Percentiles rank a stretch among this genome's conserved stretches.
phyloP scores from a whole-genome alignment of 2,888 invertebrate species.

The Synanthedon tipuliformis region DNA sequence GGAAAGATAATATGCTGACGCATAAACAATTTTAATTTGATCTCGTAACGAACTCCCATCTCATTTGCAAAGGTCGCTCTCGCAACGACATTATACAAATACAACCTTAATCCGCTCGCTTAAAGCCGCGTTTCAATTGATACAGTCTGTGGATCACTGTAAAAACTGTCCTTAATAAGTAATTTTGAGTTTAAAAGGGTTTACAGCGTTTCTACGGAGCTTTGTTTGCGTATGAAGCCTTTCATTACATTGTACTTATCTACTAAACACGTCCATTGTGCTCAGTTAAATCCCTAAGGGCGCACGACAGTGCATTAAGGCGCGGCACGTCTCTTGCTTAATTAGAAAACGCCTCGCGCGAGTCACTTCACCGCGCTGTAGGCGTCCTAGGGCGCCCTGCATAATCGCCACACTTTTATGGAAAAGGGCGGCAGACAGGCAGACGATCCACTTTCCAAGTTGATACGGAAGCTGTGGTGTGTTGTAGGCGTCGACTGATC shows the following conservation, averaged over 20 bases:
- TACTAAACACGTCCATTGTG: too few relatives aligned
- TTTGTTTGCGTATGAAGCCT: background rate
- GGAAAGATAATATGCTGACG: slow-evolving; percentile 10
- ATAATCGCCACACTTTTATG: background rate
- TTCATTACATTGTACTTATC: too few relatives aligned
- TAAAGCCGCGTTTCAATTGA: slow-evolving; percentile 20
- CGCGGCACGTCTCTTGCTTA: background rate
- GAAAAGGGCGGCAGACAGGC: background rate
- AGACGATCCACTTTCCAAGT: too few relatives aligned
- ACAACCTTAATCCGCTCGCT: slow-evolving; percentile 5
- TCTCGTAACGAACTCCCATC: slow-evolving; percentile 23
- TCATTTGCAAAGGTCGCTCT: slow-evolving; percentile 14
- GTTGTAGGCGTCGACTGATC: background rate
- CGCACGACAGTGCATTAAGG: background rate
- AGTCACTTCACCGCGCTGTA: background rate
- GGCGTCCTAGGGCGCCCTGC: background rate
- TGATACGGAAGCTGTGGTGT: too few relatives aligned
- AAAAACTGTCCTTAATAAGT: slow-evolving; percentile 20
- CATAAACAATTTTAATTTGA: slow-evolving; percentile 27
- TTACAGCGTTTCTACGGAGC: slow-evolving; percentile 6
- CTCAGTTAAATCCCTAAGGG: too few relatives aligned
- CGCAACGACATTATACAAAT: too few relatives aligned
- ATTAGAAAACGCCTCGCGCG: background rate
- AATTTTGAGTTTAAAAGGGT: slow-evolving; percentile 9
- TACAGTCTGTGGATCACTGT: slow-evolving; percentile 17